Conservation (phyloP, 2,888 invertebrate genomes). For the Tiliacea aurago region DNA sequence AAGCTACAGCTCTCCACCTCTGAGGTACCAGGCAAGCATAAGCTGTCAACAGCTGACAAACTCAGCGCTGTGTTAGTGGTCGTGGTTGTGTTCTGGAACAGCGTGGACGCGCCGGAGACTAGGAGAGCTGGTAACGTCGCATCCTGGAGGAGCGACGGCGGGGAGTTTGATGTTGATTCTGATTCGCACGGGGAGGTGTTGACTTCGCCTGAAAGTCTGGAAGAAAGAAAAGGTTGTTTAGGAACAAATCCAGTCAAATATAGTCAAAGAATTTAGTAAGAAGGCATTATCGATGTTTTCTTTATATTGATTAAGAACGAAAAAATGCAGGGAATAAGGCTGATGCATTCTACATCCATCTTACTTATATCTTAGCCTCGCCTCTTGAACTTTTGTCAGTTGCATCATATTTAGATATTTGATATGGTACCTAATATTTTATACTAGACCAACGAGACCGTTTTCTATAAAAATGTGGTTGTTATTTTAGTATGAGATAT, state of each 20-base stretch:
- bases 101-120: conserved; percentile 85
- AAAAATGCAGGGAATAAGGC: background rate
- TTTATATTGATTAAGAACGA: background rate
- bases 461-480: too few relatives aligned
- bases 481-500: too few relatives aligned
- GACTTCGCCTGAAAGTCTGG: conserved; percentile 87
- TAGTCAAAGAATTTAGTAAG: too few relatives aligned
- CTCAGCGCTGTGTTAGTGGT: conserved; percentile 73
- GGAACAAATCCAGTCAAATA: background rate
- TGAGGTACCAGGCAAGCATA: conserved; percentile 72
- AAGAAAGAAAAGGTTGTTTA: conserved; percentile 59
- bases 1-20: conserved; percentile 83
- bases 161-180: conserved; percentile 92
- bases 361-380: background rate
- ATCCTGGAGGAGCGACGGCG: conserved; percentile 87
- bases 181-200: conserved; percentile 91
- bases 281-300: background rate
- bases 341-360: background rate
- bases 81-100: conserved; percentile 84
- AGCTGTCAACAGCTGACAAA: conserved; percentile 76
- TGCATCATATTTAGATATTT: background rate
- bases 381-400: background rate
- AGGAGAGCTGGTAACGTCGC: conserved; percentile 84
- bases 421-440: background rate
- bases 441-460: too few relatives aligned